Percentiles rank a stretch among this genome's conserved stretches.
Evolutionary conservation across 2,113 vertebrate genomes (phyloP).

Genomic region (Rhinolophus sinicus): DNA sequence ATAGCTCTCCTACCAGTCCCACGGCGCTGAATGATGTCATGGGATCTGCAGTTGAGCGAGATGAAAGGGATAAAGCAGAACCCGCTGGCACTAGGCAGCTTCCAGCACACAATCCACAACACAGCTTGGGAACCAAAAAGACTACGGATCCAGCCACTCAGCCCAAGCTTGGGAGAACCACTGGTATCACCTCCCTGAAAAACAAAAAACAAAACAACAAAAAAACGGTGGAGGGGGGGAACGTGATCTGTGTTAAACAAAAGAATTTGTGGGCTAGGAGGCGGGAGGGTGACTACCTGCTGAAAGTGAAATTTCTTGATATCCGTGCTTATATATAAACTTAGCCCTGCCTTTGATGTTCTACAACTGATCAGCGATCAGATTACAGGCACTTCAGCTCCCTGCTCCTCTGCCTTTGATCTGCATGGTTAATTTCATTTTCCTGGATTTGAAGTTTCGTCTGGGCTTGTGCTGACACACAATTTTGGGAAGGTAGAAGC

Average conservation of each 20-base stretch:
- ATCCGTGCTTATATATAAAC: constrained; percentile 15
- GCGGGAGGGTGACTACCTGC: constrained; percentile 81
- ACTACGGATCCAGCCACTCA: constrained; percentile 82
- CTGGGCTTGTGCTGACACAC: constrained; percentile 87
- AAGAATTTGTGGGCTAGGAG: constrained; percentile 69
- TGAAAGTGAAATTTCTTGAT: constrained; percentile 77
- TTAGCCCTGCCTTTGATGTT: constrained; percentile 90
- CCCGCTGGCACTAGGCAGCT: constrained; percentile 88
- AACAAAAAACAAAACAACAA: background rate
- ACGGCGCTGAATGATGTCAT: constrained; percentile 89
- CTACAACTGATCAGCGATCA: constrained; percentile 92
- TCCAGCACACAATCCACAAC: constrained; percentile 85
- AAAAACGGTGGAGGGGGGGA: background rate
- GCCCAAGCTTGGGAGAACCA: constrained; percentile 65
- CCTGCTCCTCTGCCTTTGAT: constrained; percentile 93
- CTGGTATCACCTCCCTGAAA: constrained; percentile 58
- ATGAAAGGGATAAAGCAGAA: constrained; percentile 90
- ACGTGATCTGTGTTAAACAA: constrained; percentile 78
- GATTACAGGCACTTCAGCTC: constrained; percentile 92
- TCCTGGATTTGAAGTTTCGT: constrained; percentile 88
- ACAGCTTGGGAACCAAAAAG: constrained; percentile 84
- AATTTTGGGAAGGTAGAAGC: constrained; percentile 80
- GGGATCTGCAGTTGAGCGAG: constrained; percentile 88
- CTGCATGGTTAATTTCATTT: constrained; percentile 89
- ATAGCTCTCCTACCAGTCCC: constrained; percentile 86